These are phyloP conservation scores for Tetranychus truncatus DNA, from an alignment of 2,888 invertebrate species.

Conservation along the genomic window DNA sequence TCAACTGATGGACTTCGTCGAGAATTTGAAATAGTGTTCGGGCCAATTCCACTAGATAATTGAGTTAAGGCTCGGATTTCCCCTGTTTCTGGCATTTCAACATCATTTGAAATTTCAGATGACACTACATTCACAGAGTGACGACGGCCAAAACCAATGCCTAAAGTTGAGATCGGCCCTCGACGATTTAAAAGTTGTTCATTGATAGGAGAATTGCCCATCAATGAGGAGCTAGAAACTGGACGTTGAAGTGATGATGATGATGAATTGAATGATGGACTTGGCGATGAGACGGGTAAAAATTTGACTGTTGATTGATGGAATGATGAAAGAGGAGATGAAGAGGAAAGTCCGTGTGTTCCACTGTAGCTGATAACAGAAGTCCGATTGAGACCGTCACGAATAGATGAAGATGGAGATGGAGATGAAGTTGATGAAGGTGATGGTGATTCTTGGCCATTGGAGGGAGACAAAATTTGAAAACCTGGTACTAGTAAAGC, in stretches of 20 bases:
- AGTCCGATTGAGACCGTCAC: neutral
- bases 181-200: no score
- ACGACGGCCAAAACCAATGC: neutral
- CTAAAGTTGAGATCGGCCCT: neutral
- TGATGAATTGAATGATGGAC: neutral
- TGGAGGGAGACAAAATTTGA: neutral
- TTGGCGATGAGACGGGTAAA: neutral
- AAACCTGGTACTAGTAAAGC: neutral
- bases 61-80: neutral
- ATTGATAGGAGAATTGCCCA: neutral
- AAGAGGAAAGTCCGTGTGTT: neutral
- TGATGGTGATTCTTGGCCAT: neutral
- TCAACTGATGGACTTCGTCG: neutral
- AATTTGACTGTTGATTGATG: neutral
- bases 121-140: neutral
- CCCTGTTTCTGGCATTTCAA: neutral
- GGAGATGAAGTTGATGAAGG: neutral
- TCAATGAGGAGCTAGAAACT: neutral
- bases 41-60: neutral
- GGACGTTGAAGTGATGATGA: neutral
- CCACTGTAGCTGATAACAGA: slow-evolving; percentile 7
- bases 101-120: neutral
- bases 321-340: neutral
- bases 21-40: neutral
- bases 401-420: neutral